Evolutionary conservation across 2,113 vertebrate genomes (phyloP).

Genomic region (Phoxinus phoxinus): DNA sequence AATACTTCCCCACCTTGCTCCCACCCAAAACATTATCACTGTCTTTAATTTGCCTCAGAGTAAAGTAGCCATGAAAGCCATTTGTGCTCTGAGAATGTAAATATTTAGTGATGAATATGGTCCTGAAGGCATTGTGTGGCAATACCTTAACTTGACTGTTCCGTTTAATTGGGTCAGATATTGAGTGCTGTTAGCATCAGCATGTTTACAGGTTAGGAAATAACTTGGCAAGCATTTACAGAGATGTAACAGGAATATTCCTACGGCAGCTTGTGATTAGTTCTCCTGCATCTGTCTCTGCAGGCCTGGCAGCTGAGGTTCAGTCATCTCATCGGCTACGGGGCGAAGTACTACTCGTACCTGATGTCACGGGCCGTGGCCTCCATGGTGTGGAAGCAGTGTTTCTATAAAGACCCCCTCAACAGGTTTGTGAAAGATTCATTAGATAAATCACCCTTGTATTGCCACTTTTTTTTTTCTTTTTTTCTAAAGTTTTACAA

Average conservation of each 20-base stretch:
- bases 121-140: neutral
- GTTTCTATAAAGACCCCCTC: conserved; percentile 90
- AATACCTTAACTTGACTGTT: neutral
- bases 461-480: neutral
- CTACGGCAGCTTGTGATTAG: neutral
- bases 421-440: conserved; percentile 79
- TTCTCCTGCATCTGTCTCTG: conserved; percentile 33
- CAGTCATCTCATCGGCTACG: conserved; percentile 94
- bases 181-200: conserved; percentile 4
- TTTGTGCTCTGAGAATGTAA: conserved; percentile 24
- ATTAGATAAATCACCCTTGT: neutral
- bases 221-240: neutral
- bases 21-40: conserved; percentile 41
- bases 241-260: neutral
- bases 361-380: conserved; percentile 97
- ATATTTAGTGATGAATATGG: neutral
- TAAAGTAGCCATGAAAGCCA: conserved; percentile 19
- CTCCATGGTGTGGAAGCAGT: conserved; percentile 97
- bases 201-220: neutral
- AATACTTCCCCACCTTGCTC: conserved; percentile 33
- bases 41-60: neutral
- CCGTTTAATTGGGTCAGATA: neutral
- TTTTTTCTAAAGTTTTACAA: neutral
- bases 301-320: conserved; percentile 98
- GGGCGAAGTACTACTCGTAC: conserved; percentile 99